Evolutionary conservation across 2,113 vertebrate species (phyloP).

Genomic region (Cranoglanis bouderius): DNA sequence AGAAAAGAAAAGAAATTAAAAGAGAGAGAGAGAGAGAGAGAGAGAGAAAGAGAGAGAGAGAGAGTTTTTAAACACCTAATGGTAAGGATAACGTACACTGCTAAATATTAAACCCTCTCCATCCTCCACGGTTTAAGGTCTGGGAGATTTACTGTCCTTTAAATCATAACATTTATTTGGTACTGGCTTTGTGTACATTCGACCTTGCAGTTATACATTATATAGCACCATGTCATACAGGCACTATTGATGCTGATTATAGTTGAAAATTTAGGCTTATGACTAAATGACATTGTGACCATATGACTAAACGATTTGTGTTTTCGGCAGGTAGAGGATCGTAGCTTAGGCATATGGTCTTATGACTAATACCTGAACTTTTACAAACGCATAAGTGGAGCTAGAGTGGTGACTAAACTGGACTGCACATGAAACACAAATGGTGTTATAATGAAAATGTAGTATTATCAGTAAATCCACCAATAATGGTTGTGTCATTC

Average conservation of each 20-base stretch:
- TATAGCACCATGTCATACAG: neutral
- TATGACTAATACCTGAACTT: slow-evolving; percentile 20
- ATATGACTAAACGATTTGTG: neutral
- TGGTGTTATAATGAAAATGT: neutral
- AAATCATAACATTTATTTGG: neutral
- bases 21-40: neutral
- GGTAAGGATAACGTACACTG: neutral
- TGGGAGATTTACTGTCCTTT: neutral
- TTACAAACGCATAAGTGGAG: neutral
- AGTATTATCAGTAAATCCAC: neutral
- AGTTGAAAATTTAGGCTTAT: neutral
- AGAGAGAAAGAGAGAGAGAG: neutral
- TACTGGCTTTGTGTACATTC: neutral
- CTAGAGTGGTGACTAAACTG: neutral
- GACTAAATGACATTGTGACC: neutral
- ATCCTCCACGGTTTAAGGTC: neutral
- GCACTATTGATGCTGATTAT: neutral
- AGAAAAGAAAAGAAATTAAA: slow-evolving; percentile 54
- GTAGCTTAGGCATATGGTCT: neutral
- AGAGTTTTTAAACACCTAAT: slow-evolving; percentile 14
- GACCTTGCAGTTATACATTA: neutral
- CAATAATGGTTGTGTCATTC: neutral
- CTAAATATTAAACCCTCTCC: neutral
- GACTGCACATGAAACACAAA: neutral
- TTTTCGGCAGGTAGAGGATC: neutral